Conservation (phyloP, 37 sponge, comb jelly and placozoan genomes). For the Diacarnus erythraeanus region DNA sequence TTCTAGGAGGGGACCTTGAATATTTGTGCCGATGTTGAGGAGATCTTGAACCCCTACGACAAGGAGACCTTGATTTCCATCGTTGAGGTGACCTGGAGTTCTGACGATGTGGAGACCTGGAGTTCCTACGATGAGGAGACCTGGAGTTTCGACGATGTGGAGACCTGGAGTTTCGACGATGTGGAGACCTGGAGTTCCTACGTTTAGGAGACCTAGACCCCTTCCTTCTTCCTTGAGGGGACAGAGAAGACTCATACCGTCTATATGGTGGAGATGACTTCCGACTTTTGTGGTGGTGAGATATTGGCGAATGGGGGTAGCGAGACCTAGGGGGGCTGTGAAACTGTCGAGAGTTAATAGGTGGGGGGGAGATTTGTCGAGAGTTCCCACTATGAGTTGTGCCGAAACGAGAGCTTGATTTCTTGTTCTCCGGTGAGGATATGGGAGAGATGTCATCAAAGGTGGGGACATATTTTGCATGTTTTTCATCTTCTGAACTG, state of each 20-base stretch:
- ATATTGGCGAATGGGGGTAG: background rate
- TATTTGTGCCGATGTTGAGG: background rate
- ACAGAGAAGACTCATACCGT: background rate
- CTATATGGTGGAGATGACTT: background rate
- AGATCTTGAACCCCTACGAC: background rate
- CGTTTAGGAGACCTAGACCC: background rate
- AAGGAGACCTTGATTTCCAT: background rate
- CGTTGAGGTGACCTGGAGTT: background rate
- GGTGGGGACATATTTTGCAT: conserved; percentile 4
- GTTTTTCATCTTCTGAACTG: background rate
- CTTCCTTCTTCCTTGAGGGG: background rate
- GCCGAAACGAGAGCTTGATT: background rate
- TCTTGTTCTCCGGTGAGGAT: conserved; percentile 14
- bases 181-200: background rate
- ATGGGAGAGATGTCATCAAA: conserved; percentile 50
- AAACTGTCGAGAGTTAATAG: conserved; percentile 3
- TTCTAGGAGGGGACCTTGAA: conserved; percentile 1
- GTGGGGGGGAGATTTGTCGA: conserved; percentile 6
- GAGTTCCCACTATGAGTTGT: background rate
- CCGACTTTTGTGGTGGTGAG: conserved; percentile 3
- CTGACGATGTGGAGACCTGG: conserved; percentile 1
- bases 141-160: background rate
- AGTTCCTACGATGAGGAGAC: background rate
- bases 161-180: background rate
- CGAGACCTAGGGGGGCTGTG: conserved; percentile 7